These are phyloP conservation scores for Zelostemma sp. DNA, from an alignment of 1,140 invertebrate genomes.

Conservation along the genomic window DNA sequence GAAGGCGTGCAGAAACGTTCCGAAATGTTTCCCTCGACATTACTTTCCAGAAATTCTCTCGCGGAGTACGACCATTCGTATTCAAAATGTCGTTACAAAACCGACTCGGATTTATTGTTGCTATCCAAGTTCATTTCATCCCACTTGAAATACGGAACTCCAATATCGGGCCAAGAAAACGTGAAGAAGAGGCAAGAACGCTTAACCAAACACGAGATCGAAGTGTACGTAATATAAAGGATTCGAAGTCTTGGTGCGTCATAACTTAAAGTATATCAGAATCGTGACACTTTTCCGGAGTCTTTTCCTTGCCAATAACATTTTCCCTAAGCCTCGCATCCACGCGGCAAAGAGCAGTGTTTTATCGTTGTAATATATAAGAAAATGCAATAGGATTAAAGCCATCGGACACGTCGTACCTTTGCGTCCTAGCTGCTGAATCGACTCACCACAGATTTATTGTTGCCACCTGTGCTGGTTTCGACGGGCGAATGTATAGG, in stretches of 20 bases:
- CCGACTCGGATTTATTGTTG: too few relatives aligned
- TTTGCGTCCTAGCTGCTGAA: conserved; percentile 8
- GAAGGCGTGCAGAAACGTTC: neutral
- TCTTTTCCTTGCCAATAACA: conserved; percentile 7
- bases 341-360: neutral
- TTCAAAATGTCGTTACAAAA: too few relatives aligned
- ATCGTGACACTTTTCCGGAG: neutral
- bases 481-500: conserved; percentile 4
- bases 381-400: conserved; percentile 14
- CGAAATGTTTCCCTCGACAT: too few relatives aligned
- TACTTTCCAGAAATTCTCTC: too few relatives aligned
- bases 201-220: too few relatives aligned
- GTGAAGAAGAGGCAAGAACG: too few relatives aligned
- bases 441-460: conserved; percentile 20
- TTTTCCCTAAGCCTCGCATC: neutral
- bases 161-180: too few relatives aligned
- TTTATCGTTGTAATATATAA: conserved; percentile 15
- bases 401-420: conserved; percentile 4
- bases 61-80: too few relatives aligned
- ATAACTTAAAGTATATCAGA: neutral
- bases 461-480: conserved; percentile 12
- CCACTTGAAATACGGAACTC: too few relatives aligned
- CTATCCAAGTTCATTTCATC: too few relatives aligned
- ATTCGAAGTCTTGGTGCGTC: too few relatives aligned
- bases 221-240: too few relatives aligned